Evolutionary conservation across 2,888 invertebrate species (phyloP).

Genomic region (Stramonita haemastoma): DNA sequence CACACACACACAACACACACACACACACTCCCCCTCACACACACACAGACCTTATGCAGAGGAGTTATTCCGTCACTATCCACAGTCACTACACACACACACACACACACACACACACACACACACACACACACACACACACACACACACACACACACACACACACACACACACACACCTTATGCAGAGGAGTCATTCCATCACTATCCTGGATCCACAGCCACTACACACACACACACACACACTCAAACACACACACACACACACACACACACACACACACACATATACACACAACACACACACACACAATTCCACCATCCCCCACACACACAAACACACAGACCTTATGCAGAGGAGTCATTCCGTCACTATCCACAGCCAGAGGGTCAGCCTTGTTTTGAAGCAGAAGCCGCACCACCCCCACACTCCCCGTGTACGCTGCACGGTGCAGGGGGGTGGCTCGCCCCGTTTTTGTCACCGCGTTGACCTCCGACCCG

Average conservation of each 20-base stretch:
- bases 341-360: conserved; percentile 85
- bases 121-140: no score
- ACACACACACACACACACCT: no score
- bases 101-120: no score
- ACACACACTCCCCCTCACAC: no score
- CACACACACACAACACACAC: no score
- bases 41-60: no score
- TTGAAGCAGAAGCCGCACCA: conserved; percentile 82
- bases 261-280: no score
- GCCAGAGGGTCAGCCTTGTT: conserved; percentile 81
- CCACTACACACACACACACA: neutral
- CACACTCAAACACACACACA: neutral
- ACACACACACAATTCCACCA: neutral
- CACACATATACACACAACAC: neutral
- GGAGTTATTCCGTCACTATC: no score
- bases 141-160: no score
- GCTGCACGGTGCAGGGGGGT: conserved; percentile 91
- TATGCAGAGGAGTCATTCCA: no score
- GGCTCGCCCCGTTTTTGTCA: conserved; percentile 86
- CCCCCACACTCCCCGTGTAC: conserved; percentile 82
- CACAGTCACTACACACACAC: no score
- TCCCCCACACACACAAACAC: neutral
- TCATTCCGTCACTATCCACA: conserved; percentile 89
- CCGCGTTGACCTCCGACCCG: conserved; percentile 86
- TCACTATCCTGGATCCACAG: no score